phyloP scores from a whole-genome alignment of 2,888 invertebrate species.

The Lasioglossum leucozonium region DNA sequence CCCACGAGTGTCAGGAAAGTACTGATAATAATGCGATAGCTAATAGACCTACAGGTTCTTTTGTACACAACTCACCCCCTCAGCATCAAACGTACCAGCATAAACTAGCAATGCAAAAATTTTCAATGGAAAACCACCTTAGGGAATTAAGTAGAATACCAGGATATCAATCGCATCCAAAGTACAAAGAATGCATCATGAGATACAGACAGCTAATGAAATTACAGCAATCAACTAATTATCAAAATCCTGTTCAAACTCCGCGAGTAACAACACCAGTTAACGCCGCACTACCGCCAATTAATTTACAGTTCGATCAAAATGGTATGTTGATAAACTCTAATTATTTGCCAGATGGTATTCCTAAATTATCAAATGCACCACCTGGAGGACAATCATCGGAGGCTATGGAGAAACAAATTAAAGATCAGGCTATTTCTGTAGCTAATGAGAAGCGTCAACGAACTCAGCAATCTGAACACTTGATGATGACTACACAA shows the following conservation, averaged over 20 bases:
- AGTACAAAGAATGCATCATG: conserved; percentile 81
- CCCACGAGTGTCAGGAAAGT: conserved; percentile 73
- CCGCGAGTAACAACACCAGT: conserved; percentile 44
- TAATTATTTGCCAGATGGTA: conserved; percentile 74
- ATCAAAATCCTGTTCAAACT: conserved; percentile 75
- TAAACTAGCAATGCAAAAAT: conserved; percentile 80
- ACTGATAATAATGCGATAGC: conserved; percentile 50
- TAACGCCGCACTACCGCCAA: conserved; percentile 73
- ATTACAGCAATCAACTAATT: conserved; percentile 78
- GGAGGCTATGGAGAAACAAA: conserved; percentile 44
- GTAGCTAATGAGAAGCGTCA: conserved; percentile 53
- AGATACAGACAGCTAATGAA: conserved; percentile 79
- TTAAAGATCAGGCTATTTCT: conserved; percentile 36
- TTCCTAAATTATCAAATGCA: conserved; percentile 59
- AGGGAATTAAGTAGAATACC: conserved; percentile 78
- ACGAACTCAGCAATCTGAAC: conserved; percentile 61
- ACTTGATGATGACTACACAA: conserved; percentile 54
- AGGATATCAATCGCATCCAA: conserved; percentile 81
- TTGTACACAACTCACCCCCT: conserved; percentile 62
- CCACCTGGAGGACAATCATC: conserved; percentile 36
- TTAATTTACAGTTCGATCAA: conserved; percentile 83
- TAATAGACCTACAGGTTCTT: conserved; percentile 65
- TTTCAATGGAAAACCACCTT: conserved; percentile 79
- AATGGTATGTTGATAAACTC: conserved; percentile 82
- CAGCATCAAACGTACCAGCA: conserved; percentile 80